A percentile compares a stretch with the other conserved stretches of the same genome.
phyloP scores from a whole-genome alignment of 2,888 invertebrate species.

The Stenoptilia bipunctidactyla region DNA sequence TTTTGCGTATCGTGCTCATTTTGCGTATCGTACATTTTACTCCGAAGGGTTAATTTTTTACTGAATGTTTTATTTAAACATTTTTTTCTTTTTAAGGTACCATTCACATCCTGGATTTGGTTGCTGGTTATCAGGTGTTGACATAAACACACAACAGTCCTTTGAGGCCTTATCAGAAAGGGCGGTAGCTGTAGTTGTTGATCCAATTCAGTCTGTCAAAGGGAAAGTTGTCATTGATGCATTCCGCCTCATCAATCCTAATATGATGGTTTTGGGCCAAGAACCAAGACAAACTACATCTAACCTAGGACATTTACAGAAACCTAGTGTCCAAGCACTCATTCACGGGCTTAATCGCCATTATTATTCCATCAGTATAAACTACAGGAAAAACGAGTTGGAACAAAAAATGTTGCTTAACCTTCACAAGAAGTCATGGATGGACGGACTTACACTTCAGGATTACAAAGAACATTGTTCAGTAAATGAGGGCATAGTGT shows the following conservation, averaged over 20 bases:
- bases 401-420: slow-evolving; percentile 99
- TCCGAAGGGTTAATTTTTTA: no score
- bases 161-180: slow-evolving; percentile 98
- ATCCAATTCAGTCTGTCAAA: slow-evolving; percentile 99
- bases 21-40: no score
- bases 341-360: slow-evolving; percentile 99
- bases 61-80: background rate
- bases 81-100: slow-evolving; percentile 71
- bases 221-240: slow-evolving; percentile 99
- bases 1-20: no score
- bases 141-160: slow-evolving; percentile 99
- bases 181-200: slow-evolving; percentile 99
- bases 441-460: slow-evolving; percentile 92
- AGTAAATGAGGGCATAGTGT: slow-evolving; percentile 93
- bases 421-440: slow-evolving; percentile 99
- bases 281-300: slow-evolving; percentile 99
- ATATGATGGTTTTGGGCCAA: slow-evolving; percentile 98
- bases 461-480: slow-evolving; percentile 95
- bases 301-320: slow-evolving; percentile 97
- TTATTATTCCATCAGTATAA: slow-evolving; percentile 99
- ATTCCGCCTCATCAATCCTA: slow-evolving; percentile 98
- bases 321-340: slow-evolving; percentile 98
- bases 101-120: slow-evolving; percentile 99
- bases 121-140: slow-evolving; percentile 99
- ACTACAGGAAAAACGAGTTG: slow-evolving; percentile 98